A percentile compares a stretch with the other conserved stretches of the same genome.
phyloP scores from a whole-genome alignment of 2,797 vertebrate species.

The Valencia hispanica region DNA sequence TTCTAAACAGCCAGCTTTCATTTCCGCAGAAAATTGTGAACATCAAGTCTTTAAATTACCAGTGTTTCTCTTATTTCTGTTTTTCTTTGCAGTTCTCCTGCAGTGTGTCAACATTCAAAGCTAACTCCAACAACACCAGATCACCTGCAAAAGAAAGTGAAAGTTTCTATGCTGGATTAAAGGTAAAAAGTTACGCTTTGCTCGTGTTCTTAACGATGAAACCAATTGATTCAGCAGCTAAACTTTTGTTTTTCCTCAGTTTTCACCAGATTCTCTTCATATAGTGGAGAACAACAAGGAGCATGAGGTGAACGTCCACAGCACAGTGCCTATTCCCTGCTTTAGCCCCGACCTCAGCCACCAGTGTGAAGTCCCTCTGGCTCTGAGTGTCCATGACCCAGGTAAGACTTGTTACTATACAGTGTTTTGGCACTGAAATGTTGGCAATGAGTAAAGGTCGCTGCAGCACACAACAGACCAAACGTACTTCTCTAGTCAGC shows the following conservation, averaged over 20 bases:
- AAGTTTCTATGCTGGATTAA: conserved; percentile 85
- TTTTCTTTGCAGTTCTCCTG: conserved; percentile 79
- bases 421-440: too few relatives aligned
- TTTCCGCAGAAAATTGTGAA: background rate
- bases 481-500: background rate
- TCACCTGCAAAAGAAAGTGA: conserved; percentile 81
- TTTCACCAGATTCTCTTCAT: conserved; percentile 81
- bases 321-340: conserved; percentile 84
- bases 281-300: conserved; percentile 82
- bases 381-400: conserved; percentile 77
- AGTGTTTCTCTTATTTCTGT: background rate
- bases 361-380: conserved; percentile 79
- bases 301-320: conserved; percentile 77
- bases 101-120: conserved; percentile 78
- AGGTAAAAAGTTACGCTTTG: too few relatives aligned
- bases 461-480: background rate
- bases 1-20: background rate
- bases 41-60: background rate
- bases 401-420: conserved; percentile 68
- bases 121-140: conserved; percentile 71
- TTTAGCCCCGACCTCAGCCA: conserved; percentile 38
- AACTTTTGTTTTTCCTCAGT: conserved; percentile 58
- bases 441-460: background rate
- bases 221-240: background rate
- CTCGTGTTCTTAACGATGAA: background rate